phyloP scores from a whole-genome alignment of 2,888 invertebrate genomes.

The Cryptus viduatorius region DNA sequence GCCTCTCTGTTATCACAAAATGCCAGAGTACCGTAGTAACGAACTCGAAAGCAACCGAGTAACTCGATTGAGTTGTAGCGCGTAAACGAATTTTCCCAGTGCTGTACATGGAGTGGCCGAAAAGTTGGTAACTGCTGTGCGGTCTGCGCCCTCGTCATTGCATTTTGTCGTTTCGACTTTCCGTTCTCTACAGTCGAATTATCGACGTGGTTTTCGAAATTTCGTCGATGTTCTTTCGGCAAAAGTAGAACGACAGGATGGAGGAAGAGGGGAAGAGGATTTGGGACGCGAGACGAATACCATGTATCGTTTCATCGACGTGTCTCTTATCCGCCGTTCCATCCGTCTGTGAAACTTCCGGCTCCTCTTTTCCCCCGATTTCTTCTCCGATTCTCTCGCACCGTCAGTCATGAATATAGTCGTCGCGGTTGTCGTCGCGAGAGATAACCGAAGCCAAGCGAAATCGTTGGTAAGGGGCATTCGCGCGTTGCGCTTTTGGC shows the following conservation, averaged over 20 bases:
- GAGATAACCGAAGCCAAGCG: constrained; percentile 14
- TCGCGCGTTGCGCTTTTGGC: background rate
- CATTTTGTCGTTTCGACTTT: background rate
- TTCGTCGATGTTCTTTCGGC: constrained; percentile 30
- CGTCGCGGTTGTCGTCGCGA: background rate
- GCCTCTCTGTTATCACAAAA: constrained; percentile 59
- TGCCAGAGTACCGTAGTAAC: constrained; percentile 45
- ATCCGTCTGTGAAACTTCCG: background rate
- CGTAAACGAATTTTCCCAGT: constrained; percentile 55
- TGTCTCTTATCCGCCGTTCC: constrained; percentile 14
- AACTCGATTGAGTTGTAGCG: constrained; percentile 51
- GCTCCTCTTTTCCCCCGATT: background rate
- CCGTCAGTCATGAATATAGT: background rate
- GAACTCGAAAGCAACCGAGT: constrained; percentile 16
- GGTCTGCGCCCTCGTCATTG: constrained; percentile 28
- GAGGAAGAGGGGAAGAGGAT: constrained; percentile 7
- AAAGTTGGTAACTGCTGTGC: constrained; percentile 62
- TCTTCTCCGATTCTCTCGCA: constrained; percentile 1
- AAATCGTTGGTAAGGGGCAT: background rate
- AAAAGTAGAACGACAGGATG: background rate
- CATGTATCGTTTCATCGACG: constrained; percentile 43
- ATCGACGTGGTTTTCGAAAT: constrained; percentile 28
- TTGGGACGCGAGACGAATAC: constrained; percentile 26
- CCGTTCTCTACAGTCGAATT: background rate
- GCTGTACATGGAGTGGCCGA: constrained; percentile 48